Evolutionary conservation across 1,140 invertebrate genomes (phyloP).

Genomic region (Bombus cullumanus): DNA sequence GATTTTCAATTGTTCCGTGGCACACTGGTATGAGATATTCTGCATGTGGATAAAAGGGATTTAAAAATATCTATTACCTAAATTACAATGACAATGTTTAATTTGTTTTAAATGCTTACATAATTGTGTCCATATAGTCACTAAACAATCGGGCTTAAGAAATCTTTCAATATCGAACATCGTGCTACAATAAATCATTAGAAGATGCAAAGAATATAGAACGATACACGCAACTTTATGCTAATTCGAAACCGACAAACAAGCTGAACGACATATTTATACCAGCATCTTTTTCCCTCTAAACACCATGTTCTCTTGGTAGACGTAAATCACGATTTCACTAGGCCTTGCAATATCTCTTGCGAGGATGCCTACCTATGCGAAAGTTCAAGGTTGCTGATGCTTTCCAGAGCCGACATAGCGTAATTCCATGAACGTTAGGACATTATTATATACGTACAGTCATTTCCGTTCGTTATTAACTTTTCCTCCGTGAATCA

Average conservation of each 20-base stretch:
- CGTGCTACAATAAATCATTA: not conserved
- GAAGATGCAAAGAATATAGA: not conserved
- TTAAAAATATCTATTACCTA: not conserved
- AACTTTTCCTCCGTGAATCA: slow-evolving; percentile 3
- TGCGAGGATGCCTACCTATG: slow-evolving; percentile 31
- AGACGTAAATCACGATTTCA: slow-evolving; percentile 49
- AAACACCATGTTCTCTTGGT: not conserved
- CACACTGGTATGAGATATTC: not conserved
- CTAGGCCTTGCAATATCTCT: slow-evolving; percentile 38
- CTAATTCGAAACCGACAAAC: not conserved
- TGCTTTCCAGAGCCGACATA: not conserved
- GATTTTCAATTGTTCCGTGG: too few species aligned
- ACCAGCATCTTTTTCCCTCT: not conserved
- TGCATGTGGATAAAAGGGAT: not conserved
- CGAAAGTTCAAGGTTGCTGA: slow-evolving; percentile 55
- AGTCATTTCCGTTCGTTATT: slow-evolving; percentile 31
- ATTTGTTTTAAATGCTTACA: not conserved
- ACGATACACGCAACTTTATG: not conserved
- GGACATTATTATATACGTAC: not conserved
- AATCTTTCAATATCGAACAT: not conserved
- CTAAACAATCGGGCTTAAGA: not conserved
- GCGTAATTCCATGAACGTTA: not conserved
- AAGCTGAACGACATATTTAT: slow-evolving; percentile 10
- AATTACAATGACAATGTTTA: not conserved
- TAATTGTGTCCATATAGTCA: not conserved